Conservation (phyloP, 2,888 invertebrate species). For the Apotomis betuletana region DNA sequence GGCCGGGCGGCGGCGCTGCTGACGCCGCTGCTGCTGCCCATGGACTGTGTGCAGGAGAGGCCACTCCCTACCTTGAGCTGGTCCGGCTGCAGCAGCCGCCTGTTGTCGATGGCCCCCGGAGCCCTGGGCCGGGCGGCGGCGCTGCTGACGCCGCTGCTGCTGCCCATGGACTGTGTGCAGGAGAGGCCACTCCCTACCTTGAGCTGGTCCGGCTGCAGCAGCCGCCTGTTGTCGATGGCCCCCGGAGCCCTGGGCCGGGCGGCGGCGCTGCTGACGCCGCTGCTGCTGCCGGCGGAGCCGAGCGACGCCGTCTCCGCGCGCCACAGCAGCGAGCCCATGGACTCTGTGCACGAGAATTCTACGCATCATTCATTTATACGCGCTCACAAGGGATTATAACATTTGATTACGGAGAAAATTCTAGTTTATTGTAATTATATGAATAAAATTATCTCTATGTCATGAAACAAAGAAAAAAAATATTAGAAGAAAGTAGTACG, state of each 20-base stretch:
- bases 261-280: slow-evolving; percentile 82
- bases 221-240: slow-evolving; percentile 89
- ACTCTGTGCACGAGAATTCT: slow-evolving; percentile 57
- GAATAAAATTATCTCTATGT: too few relatives aligned
- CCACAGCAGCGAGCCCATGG: slow-evolving; percentile 85
- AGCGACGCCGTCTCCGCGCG: slow-evolving; percentile 84
- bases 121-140: slow-evolving; percentile 58
- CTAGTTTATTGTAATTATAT: too few relatives aligned
- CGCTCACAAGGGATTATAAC: background rate
- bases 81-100: slow-evolving; percentile 85
- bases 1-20: slow-evolving; percentile 68
- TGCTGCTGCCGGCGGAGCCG: slow-evolving; percentile 86
- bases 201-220: slow-evolving; percentile 85
- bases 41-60: too few relatives aligned
- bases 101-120: slow-evolving; percentile 91
- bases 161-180: too few relatives aligned
- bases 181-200: slow-evolving; percentile 71
- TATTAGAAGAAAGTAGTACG: too few relatives aligned
- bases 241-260: slow-evolving; percentile 81
- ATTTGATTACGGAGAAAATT: background rate
- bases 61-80: slow-evolving; percentile 79
- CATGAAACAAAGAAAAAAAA: too few relatives aligned
- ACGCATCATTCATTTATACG: slow-evolving; percentile 2
- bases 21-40: slow-evolving; percentile 75
- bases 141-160: slow-evolving; percentile 82